Percentiles rank a stretch among this genome's conserved stretches.
phyloP scores from a whole-genome alignment of 2,113 vertebrate genomes.

The Labrus mixtus region DNA sequence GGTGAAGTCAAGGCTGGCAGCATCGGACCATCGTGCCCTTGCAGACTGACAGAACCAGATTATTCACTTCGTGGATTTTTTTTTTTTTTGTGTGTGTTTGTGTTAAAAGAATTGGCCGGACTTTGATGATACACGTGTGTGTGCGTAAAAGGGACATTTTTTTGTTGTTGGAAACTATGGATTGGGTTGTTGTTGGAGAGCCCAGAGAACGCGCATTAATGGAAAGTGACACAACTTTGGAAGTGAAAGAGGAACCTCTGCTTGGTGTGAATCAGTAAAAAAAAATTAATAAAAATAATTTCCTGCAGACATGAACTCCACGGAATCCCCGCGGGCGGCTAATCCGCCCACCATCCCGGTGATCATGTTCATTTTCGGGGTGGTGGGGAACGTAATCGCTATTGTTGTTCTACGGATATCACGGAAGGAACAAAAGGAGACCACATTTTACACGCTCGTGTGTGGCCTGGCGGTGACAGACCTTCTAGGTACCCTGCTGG shows the following conservation, averaged over 20 bases:
- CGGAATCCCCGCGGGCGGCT: neutral
- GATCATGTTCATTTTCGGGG: slow-evolving; percentile 96
- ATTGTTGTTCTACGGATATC: slow-evolving; percentile 95
- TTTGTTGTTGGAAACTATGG: slow-evolving; percentile 52
- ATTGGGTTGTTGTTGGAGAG: slow-evolving; percentile 7
- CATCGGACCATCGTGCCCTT: slow-evolving; percentile 17
- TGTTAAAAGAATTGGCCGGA: neutral
- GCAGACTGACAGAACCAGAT: neutral
- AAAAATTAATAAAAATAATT: slow-evolving; percentile 19
- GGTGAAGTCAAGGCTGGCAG: slow-evolving; percentile 21
- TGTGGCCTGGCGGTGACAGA: slow-evolving; percentile 95
- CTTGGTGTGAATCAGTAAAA: slow-evolving; percentile 18
- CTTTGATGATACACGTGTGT: slow-evolving; percentile 1
- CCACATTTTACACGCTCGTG: slow-evolving; percentile 95
- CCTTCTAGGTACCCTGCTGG: slow-evolving; percentile 94
- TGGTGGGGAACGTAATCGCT: slow-evolving; percentile 94
- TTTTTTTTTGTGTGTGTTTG: too few species aligned
- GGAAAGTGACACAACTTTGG: slow-evolving; percentile 23
- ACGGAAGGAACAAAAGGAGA: slow-evolving; percentile 95
- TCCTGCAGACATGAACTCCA: slow-evolving; percentile 50
- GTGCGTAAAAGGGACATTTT: slow-evolving; percentile 53
- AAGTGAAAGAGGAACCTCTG: neutral
- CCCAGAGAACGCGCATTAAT: slow-evolving; percentile 13
- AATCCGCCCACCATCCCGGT: slow-evolving; percentile 88
- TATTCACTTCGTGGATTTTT: neutral